Evolutionary conservation across 2,797 vertebrate genomes (phyloP).

Genomic region (Characodon lateralis): DNA sequence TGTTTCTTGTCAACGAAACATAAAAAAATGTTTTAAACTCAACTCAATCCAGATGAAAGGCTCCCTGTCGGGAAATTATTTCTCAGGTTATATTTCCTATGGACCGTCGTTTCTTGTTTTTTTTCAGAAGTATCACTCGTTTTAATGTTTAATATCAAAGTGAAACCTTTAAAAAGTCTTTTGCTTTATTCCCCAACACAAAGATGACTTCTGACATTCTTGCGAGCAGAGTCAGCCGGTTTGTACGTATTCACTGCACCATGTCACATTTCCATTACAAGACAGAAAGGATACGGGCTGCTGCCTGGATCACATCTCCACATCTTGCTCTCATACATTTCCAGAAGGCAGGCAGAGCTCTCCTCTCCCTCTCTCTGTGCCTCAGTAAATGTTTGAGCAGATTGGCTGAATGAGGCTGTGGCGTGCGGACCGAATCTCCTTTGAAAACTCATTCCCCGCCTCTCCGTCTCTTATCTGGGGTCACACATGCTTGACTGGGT

Average conservation of each 20-base stretch:
- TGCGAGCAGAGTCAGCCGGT: constrained; percentile 40
- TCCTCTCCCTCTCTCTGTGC: constrained; percentile 24
- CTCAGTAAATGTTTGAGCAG: constrained; percentile 37
- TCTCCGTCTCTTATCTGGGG: constrained; percentile 54
- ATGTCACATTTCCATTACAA: constrained; percentile 69
- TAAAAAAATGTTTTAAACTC: not conserved
- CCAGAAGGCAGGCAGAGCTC: constrained; percentile 45
- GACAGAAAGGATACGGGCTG: constrained; percentile 61
- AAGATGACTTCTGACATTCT: constrained; percentile 23
- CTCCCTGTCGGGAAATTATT: not conserved
- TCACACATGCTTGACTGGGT: constrained; percentile 53
- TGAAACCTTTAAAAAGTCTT: constrained; percentile 25
- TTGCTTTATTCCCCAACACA: constrained; percentile 8
- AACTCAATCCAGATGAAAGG: not conserved
- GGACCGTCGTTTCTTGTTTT: not conserved
- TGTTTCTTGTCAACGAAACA: not conserved
- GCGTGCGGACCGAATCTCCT: constrained; percentile 27
- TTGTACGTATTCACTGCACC: constrained; percentile 28
- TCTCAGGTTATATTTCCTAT: not conserved
- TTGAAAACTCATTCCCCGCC: constrained; percentile 45
- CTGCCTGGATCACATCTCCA: constrained; percentile 63
- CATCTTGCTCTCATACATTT: constrained; percentile 64
- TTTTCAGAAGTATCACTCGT: not conserved
- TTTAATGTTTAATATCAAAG: constrained; percentile 37
- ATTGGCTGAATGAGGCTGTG: constrained; percentile 39